phyloP scores from a whole-genome alignment of 2,888 invertebrate genomes.

The Agrochola macilenta region DNA sequence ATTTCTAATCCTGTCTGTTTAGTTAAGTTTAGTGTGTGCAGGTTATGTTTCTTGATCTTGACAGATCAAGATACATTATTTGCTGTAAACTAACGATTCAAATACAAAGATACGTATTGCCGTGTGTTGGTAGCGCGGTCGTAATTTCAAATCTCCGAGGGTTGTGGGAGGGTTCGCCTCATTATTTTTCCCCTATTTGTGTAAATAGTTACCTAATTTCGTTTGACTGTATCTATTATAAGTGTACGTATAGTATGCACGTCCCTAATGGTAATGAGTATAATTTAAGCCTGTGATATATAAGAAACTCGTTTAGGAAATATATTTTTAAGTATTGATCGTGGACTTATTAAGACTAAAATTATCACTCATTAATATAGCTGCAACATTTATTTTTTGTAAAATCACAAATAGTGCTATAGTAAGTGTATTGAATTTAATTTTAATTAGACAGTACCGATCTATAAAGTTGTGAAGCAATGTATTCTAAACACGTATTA shows the following conservation, averaged over 20 bases:
- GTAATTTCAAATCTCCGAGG: slow-evolving; percentile 90
- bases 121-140: slow-evolving; percentile 77
- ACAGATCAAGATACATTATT: slow-evolving; percentile 78
- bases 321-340: slow-evolving; percentile 82
- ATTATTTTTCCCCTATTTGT: slow-evolving; percentile 90
- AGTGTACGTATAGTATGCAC: slow-evolving; percentile 89
- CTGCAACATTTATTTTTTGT: slow-evolving; percentile 57
- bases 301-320: slow-evolving; percentile 87
- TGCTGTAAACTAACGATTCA: slow-evolving; percentile 79
- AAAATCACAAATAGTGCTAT: slow-evolving; percentile 45
- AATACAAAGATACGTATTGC: slow-evolving; percentile 81
- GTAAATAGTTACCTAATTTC: slow-evolving; percentile 90
- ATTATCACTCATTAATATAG: slow-evolving; percentile 64
- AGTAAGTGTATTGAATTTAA: slow-evolving; percentile 26
- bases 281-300: slow-evolving; percentile 91
- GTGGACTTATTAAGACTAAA: slow-evolving; percentile 76
- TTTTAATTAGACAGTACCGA: slow-evolving; percentile 37
- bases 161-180: slow-evolving; percentile 90
- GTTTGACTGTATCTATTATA: slow-evolving; percentile 85
- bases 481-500: slow-evolving; percentile 43
- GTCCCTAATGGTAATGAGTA: slow-evolving; percentile 88
- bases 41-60: slow-evolving; percentile 47
- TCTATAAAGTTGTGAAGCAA: slow-evolving; percentile 35
- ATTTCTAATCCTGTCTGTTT: slow-evolving; percentile 48
- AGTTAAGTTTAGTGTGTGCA: slow-evolving; percentile 26